Evolutionary conservation across 2,113 vertebrate genomes (phyloP), one percentile per base, ranked within the genome.

Genomic region (Collichthys lucidus): DNA sequence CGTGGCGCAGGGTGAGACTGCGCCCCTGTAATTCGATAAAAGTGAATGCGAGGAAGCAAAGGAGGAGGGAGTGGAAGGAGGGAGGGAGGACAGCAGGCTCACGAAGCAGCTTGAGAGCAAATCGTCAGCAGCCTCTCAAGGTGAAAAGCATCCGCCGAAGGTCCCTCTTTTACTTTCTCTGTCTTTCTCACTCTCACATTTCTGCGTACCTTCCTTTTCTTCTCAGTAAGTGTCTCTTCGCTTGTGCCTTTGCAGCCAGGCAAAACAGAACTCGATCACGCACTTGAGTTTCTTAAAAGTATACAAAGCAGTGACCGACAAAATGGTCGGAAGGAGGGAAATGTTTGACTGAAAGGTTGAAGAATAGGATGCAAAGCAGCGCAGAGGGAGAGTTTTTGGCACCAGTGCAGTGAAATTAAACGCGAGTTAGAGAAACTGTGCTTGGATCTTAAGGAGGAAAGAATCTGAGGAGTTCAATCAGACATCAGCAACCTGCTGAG

Each of bases 401-500:
- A 16, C 16, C 40, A 55, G 15, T 24, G 50, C 69, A 40, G 73
- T 42, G 63, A 80, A 80, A 85, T 88, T 73, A 79, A 77, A 85
- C 79, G 50, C 61, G 52, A 86, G 65, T 17, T 55, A 46, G 42
- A 53, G 46, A 71, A 79, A 67, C 46, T 53, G 11, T 57, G 17
- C 84, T 84, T 80, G 50, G 68, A 73, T 86, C 62, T 80, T 8
- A 11, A 72, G 71, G 67, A 72, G 49, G 56, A 73, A 63, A 81
- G 22, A 56, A 46, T 8, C 1, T 46, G 55, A 71, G 72, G 74
- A 85, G 72, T 74, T 66, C 82, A 82, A 88, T 89, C 87, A 91
- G 84, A 83, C 84, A 86, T 82, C 82, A 82, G 79, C 82, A 60
- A 82, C 84, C 81, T 88, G 87, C 91, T 82, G 89, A 77, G 88